These are phyloP conservation scores for Eupithecia tripunctaria DNA, from an alignment of 2,888 invertebrate genomes.

Conservation along the genomic window DNA sequence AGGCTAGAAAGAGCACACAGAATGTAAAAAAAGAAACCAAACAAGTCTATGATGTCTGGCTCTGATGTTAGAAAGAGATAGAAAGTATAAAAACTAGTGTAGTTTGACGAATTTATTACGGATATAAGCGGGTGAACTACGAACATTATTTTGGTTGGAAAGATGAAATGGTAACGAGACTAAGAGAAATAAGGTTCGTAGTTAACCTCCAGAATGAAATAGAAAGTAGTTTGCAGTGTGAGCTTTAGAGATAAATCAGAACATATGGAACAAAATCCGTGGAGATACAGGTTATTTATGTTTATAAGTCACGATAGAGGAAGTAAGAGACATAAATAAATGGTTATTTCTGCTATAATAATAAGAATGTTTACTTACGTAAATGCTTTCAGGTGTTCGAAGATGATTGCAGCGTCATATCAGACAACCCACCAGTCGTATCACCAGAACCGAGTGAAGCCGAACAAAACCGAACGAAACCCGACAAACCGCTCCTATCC, in stretches of 20 bases:
- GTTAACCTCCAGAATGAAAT: too few species aligned
- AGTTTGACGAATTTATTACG: too few species aligned
- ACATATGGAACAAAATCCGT: not conserved
- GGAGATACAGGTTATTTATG: not conserved
- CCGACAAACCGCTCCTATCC: conserved; percentile 72
- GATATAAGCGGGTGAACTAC: too few species aligned
- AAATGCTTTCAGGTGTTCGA: conserved; percentile 77
- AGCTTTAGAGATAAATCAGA: not conserved
- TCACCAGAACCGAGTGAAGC: conserved; percentile 80
- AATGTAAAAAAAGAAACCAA: too few species aligned
- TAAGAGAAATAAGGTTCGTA: too few species aligned
- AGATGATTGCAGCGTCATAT: conserved; percentile 84
- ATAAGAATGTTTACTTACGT: not conserved
- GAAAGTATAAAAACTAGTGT: too few species aligned
- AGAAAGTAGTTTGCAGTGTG: not conserved
- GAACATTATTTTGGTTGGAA: too few species aligned
- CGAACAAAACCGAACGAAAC: conserved; percentile 64
- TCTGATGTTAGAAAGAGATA: too few species aligned
- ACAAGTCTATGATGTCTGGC: too few species aligned
- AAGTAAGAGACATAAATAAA: not conserved
- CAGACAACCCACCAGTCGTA: conserved; percentile 81
- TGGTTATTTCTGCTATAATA: not conserved
- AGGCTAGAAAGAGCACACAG: not conserved
- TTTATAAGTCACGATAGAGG: not conserved
- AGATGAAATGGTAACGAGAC: too few species aligned